phyloP scores from a whole-genome alignment of 2,113 vertebrate species.

The Oryzias celebensis region DNA sequence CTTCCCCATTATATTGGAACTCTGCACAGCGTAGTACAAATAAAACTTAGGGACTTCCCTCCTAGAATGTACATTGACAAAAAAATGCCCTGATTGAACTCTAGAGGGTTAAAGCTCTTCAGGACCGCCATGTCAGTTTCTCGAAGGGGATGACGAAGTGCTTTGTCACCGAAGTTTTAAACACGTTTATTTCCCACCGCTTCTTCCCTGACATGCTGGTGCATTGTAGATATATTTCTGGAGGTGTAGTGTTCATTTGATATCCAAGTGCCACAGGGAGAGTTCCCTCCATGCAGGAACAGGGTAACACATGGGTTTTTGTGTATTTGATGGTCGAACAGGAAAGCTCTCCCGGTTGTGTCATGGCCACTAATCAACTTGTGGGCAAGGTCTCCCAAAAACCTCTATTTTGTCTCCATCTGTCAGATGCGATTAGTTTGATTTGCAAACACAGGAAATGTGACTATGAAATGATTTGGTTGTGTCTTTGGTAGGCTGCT shows the following conservation, averaged over 20 bases:
- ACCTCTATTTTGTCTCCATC: not conserved
- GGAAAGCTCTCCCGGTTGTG: conserved; percentile 41
- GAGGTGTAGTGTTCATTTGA: conserved; percentile 58
- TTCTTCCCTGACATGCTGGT: conserved; percentile 33
- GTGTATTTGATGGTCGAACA: conserved; percentile 38
- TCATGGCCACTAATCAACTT: conserved; percentile 9
- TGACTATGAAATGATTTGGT: conserved; percentile 32
- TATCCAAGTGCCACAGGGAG: conserved; percentile 66
- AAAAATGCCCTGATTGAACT: too few species aligned
- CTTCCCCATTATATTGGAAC: too few species aligned
- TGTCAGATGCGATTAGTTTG: not conserved
- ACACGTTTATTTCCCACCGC: conserved; percentile 53
- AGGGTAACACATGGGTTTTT: conserved; percentile 59
- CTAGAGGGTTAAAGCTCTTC: too few species aligned
- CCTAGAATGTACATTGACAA: too few species aligned
- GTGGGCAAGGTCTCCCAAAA: not conserved
- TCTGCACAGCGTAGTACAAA: too few species aligned
- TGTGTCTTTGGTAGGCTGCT: conserved; percentile 43
- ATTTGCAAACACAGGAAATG: conserved; percentile 8
- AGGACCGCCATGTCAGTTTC: too few species aligned
- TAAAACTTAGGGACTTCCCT: too few species aligned
- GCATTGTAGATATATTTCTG: conserved; percentile 39
- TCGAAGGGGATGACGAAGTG: too few species aligned
- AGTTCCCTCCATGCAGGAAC: conserved; percentile 54
- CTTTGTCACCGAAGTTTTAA: conserved; percentile 57